Conservation (phyloP, 2,888 invertebrate genomes). For the Heliconius ethilla region DNA sequence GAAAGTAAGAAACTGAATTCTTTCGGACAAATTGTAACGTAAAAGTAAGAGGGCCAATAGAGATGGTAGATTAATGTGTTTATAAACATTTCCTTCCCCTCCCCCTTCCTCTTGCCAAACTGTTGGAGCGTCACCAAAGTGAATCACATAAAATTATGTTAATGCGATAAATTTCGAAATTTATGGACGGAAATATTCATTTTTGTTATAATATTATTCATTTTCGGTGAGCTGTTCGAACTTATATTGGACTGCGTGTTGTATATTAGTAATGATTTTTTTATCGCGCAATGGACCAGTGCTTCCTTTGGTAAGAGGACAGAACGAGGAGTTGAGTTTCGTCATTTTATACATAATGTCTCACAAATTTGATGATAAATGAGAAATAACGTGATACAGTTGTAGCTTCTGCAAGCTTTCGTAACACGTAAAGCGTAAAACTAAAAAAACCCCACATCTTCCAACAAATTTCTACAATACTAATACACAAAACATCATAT, state of each 20-base stretch:
- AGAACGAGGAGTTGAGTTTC: background rate
- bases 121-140: constrained; percentile 31
- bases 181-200: constrained; percentile 33
- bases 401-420: no score
- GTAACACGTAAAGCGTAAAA: no score
- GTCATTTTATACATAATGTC: no score
- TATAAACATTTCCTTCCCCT: constrained; percentile 31
- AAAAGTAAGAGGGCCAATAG: background rate
- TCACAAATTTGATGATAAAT: no score
- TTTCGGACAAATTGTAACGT: background rate
- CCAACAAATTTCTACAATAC: background rate
- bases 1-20: background rate
- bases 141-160: constrained; percentile 39
- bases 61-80: constrained; percentile 22
- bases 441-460: no score
- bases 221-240: constrained; percentile 26
- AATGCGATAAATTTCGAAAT: constrained; percentile 36
- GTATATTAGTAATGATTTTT: background rate
- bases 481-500: background rate
- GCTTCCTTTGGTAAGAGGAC: background rate
- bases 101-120: constrained; percentile 28
- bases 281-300: background rate
- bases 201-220: constrained; percentile 30
- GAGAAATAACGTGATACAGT: no score
- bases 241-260: background rate